phyloP scores from a whole-genome alignment of 2,113 vertebrate genomes.

The Sprattus sprattus region DNA sequence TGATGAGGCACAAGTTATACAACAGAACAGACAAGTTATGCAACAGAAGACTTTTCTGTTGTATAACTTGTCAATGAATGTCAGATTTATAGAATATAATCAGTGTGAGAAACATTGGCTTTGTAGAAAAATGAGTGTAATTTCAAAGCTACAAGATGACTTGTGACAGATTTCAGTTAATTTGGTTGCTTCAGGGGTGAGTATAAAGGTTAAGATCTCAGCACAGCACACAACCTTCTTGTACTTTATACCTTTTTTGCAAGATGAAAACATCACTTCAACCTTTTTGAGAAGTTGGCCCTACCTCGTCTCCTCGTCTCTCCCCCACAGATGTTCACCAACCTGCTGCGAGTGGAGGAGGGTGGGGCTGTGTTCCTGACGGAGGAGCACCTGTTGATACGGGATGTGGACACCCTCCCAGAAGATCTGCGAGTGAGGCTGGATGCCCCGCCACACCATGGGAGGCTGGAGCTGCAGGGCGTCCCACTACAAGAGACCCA shows the following conservation, averaged over 20 bases:
- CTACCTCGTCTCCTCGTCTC: not conserved
- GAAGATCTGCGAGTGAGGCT: conserved; percentile 62
- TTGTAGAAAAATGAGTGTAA: not conserved
- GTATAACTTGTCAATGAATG: not conserved
- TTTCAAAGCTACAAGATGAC: not conserved
- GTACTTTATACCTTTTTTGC: not conserved
- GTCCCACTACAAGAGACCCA: conserved; percentile 51
- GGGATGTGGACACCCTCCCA: conserved; percentile 66
- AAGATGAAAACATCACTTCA: not conserved
- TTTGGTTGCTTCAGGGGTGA: not conserved
- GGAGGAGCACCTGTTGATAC: conserved; percentile 68
- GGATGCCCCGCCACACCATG: conserved; percentile 49
- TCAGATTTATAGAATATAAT: not conserved
- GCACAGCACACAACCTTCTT: not conserved
- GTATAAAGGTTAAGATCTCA: not conserved
- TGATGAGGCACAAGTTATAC: too few relatives aligned
- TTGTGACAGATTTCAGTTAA: too few relatives aligned
- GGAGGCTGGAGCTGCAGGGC: conserved; percentile 61
- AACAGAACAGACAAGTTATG: too few relatives aligned
- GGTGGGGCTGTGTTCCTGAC: conserved; percentile 61
- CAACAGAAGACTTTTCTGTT: not conserved
- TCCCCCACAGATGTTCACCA: conserved; percentile 69
- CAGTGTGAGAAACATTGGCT: not conserved
- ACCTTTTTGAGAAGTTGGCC: too few relatives aligned
- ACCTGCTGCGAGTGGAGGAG: conserved; percentile 70